phyloP scores from a whole-genome alignment of 2,113 vertebrate genomes.

The Clupea harengus region DNA sequence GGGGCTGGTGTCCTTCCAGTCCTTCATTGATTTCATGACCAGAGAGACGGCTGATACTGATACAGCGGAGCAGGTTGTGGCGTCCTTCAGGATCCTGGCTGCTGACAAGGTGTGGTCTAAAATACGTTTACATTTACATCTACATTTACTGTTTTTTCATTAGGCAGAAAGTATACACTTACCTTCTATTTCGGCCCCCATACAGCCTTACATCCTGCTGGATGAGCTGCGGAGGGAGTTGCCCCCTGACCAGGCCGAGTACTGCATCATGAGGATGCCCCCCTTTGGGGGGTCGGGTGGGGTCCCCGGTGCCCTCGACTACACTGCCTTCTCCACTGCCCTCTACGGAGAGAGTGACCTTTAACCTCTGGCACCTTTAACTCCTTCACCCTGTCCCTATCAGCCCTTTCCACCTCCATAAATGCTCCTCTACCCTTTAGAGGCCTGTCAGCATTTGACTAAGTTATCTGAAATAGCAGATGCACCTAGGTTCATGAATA shows the following conservation, averaged over 20 bases:
- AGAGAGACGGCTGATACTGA: constrained; percentile 91
- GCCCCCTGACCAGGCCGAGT: constrained; percentile 87
- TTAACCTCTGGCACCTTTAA: constrained; percentile 61
- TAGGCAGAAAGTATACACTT: background rate
- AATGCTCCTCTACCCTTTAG: background rate
- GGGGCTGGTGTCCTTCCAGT: constrained; percentile 90
- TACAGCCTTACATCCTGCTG: constrained; percentile 86
- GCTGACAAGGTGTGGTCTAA: constrained; percentile 82
- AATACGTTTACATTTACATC: background rate
- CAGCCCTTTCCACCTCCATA: background rate
- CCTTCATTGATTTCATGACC: constrained; percentile 97
- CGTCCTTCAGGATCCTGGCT: constrained; percentile 92
- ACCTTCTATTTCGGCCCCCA: background rate
- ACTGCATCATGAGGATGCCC: constrained; percentile 91
- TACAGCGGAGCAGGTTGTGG: constrained; percentile 91
- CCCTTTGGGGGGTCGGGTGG: constrained; percentile 73
- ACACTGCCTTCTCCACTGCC: constrained; percentile 91
- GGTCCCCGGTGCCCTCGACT: constrained; percentile 82
- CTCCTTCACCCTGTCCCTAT: background rate
- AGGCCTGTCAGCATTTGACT: background rate
- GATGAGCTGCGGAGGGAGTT: constrained; percentile 89
- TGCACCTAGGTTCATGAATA: background rate
- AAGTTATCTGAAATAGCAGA: background rate
- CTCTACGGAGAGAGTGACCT: constrained; percentile 96
- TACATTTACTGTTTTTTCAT: background rate